Evolutionary conservation across 2,797 vertebrate genomes (phyloP).

Genomic region (Cyprinella venusta): DNA sequence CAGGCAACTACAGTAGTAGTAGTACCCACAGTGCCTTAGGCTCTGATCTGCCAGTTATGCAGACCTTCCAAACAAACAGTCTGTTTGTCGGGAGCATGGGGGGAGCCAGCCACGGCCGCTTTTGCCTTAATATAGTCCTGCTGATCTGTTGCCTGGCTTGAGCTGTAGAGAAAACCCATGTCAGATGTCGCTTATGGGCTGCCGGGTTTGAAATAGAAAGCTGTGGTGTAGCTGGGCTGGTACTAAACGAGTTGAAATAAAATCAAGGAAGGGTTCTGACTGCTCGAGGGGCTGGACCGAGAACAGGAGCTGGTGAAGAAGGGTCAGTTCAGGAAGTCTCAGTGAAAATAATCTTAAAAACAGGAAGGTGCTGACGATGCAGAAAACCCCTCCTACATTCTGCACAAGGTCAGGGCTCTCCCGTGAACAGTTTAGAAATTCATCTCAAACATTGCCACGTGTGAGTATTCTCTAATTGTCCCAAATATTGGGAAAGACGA

Average conservation of each 20-base stretch:
- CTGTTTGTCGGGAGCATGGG: constrained; percentile 76
- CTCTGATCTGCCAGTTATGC: constrained; percentile 75
- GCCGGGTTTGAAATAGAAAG: constrained; percentile 74
- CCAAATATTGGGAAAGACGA: background rate
- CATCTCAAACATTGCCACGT: background rate
- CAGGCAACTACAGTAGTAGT: constrained; percentile 59
- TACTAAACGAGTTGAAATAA: constrained; percentile 50
- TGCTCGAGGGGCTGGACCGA: constrained; percentile 5
- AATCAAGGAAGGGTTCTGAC: constrained; percentile 21
- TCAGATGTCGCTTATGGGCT: constrained; percentile 75
- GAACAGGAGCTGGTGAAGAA: constrained; percentile 46
- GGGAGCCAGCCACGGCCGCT: constrained; percentile 69
- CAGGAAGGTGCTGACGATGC: constrained; percentile 70
- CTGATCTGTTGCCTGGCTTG: constrained; percentile 64
- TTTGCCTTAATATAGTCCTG: constrained; percentile 80
- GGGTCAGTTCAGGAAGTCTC: constrained; percentile 69
- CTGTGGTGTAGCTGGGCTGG: constrained; percentile 66
- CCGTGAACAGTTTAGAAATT: constrained; percentile 52
- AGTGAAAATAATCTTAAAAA: constrained; percentile 71
- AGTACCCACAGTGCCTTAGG: constrained; percentile 68
- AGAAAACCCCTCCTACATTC: constrained; percentile 47
- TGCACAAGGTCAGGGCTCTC: constrained; percentile 51
- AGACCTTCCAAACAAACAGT: constrained; percentile 76
- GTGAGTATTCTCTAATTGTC: background rate
- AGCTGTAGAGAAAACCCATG: constrained; percentile 68